A percentile compares a stretch with the other conserved stretches of the same genome.
Conservation (phyloP, 92 coral and sea anemone species). For the Bergia puertoricense region DNA sequence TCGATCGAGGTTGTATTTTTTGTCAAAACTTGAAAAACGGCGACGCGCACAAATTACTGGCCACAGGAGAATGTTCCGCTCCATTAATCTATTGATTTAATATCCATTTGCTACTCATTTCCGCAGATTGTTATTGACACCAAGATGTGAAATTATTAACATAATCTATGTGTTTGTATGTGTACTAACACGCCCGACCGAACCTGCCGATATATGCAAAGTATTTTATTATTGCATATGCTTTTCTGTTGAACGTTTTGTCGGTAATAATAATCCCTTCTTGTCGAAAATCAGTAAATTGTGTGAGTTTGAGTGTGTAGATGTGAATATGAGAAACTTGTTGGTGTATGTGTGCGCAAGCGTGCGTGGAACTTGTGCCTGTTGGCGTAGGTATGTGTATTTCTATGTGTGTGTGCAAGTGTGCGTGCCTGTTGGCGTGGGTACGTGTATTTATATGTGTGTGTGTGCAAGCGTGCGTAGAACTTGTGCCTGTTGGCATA, state of each 20-base stretch:
- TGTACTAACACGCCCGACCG: not conserved
- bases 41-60: not conserved
- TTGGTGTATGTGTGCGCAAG: too few species aligned
- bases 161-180: not conserved
- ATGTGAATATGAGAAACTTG: too few species aligned
- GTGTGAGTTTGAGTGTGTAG: too few species aligned
- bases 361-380: too few species aligned
- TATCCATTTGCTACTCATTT: conserved; percentile 1
- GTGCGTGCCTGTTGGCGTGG: too few species aligned
- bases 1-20: not conserved
- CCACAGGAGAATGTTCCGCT: conserved; percentile 12
- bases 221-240: not conserved
- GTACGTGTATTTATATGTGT: too few species aligned
- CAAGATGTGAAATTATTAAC: conserved; percentile 2
- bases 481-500: too few species aligned
- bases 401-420: too few species aligned
- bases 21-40: not conserved
- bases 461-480: too few species aligned
- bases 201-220: not conserved
- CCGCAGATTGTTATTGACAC: not conserved
- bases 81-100: conserved; percentile 26
- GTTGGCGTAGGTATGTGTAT: too few species aligned
- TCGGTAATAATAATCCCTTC: too few species aligned
- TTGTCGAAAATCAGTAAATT: too few species aligned
- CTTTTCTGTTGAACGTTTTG: not conserved